These are phyloP conservation scores for Calephelis perditalis DNA, from an alignment of 2,888 invertebrate genomes.

Conservation along the genomic window DNA sequence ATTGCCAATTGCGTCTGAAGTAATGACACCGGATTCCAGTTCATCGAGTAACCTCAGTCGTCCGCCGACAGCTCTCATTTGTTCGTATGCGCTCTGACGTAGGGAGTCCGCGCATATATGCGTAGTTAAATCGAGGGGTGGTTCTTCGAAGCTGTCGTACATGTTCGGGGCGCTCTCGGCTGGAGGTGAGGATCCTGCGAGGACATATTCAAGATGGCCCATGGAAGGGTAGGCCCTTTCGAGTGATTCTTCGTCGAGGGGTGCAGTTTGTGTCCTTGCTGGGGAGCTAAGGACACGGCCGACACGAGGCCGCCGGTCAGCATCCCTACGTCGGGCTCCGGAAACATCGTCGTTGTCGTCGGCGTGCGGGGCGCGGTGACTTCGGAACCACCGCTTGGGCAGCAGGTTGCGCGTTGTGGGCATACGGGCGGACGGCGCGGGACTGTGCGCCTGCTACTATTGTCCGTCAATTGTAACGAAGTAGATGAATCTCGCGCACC, in stretches of 20 bases:
- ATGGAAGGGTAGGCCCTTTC: slow-evolving; percentile 83
- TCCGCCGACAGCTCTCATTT: slow-evolving; percentile 84
- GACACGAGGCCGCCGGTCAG: slow-evolving; percentile 50
- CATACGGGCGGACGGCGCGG: slow-evolving; percentile 58
- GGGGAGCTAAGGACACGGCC: slow-evolving; percentile 47
- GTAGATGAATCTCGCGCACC: slow-evolving; percentile 53
- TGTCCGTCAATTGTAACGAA: slow-evolving; percentile 55
- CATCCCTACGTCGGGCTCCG: slow-evolving; percentile 41
- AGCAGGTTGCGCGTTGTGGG: slow-evolving; percentile 60
- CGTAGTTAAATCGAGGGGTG: slow-evolving; percentile 82
- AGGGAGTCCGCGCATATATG: slow-evolving; percentile 86
- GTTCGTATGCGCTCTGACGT: slow-evolving; percentile 84
- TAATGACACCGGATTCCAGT: slow-evolving; percentile 82
- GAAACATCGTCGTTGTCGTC: slow-evolving; percentile 46
- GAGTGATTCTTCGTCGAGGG: slow-evolving; percentile 69
- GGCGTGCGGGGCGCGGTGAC: slow-evolving; percentile 50
- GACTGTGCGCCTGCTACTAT: slow-evolving; percentile 45
- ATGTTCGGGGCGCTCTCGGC: slow-evolving; percentile 89
- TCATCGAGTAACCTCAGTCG: slow-evolving; percentile 84
- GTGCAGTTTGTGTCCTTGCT: slow-evolving; percentile 38
- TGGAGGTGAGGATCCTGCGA: slow-evolving; percentile 88
- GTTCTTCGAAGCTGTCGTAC: slow-evolving; percentile 89
- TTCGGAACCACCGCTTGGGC: slow-evolving; percentile 59
- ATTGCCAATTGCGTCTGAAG: slow-evolving; percentile 72
- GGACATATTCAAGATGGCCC: slow-evolving; percentile 86